A percentile compares a stretch with the other conserved stretches of the same genome.
These are phyloP conservation scores for Tribolium madens DNA, from an alignment of 1,140 invertebrate species.

Conservation along the genomic window DNA sequence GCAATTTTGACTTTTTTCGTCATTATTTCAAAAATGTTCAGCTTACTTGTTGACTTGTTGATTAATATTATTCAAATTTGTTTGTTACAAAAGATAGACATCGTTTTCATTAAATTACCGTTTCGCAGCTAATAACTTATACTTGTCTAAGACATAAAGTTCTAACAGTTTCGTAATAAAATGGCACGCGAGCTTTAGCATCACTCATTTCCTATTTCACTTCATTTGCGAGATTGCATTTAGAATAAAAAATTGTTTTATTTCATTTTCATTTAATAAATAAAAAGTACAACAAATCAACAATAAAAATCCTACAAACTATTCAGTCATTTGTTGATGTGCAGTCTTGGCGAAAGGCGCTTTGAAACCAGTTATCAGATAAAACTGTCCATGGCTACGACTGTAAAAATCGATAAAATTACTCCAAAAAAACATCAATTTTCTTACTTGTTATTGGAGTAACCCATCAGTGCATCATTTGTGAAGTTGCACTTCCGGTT, in stretches of 20 bases:
- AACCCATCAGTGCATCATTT: slow-evolving; percentile 73
- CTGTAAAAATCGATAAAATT: slow-evolving; percentile 47
- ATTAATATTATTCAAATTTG: too few species aligned
- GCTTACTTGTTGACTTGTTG: too few species aligned
- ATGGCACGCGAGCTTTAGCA: slow-evolving; percentile 28
- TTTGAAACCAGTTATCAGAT: slow-evolving; percentile 43
- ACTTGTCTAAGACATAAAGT: not conserved
- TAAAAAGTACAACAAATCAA: not conserved
- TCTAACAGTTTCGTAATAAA: slow-evolving; percentile 9
- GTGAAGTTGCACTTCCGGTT: slow-evolving; percentile 64
- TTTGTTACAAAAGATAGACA: too few species aligned
- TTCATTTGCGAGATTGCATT: not conserved
- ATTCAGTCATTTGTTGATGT: slow-evolving; percentile 34
- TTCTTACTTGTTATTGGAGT: slow-evolving; percentile 62
- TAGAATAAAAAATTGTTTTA: slow-evolving; percentile 20
- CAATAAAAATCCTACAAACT: not conserved
- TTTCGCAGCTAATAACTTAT: not conserved
- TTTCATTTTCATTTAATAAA: not conserved
- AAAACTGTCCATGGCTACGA: slow-evolving; percentile 46
- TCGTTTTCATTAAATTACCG: too few species aligned
- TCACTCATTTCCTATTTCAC: not conserved
- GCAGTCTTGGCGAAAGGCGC: slow-evolving; percentile 44
- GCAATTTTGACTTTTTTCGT: too few species aligned
- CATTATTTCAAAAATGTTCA: too few species aligned
- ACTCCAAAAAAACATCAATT: not conserved